phyloP scores from a whole-genome alignment of 1,140 invertebrate genomes.

The Cephus cinctus region DNA sequence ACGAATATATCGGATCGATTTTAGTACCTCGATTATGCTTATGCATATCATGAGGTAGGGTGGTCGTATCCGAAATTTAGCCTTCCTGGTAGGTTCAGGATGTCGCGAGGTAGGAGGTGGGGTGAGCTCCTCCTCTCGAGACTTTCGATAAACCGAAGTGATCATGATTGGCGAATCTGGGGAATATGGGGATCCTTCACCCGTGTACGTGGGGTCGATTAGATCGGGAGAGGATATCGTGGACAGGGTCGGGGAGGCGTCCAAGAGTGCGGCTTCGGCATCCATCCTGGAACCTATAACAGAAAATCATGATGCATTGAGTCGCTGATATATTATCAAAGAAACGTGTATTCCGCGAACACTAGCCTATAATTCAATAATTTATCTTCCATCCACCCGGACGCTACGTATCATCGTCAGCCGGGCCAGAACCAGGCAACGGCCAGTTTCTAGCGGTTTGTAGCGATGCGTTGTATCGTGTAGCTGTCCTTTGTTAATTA shows the following conservation, averaged over 20 bases:
- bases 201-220: constrained; percentile 38
- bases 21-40: constrained; percentile 48
- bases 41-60: constrained; percentile 54
- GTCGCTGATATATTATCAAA: too few relatives aligned
- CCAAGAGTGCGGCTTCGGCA: constrained; percentile 46
- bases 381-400: too few relatives aligned
- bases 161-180: constrained; percentile 32
- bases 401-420: too few relatives aligned
- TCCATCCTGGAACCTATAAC: constrained; percentile 41
- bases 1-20: neutral
- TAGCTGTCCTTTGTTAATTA: constrained; percentile 39
- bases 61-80: constrained; percentile 50
- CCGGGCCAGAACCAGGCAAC: too few relatives aligned
- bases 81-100: constrained; percentile 34
- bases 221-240: constrained; percentile 45
- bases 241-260: constrained; percentile 46
- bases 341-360: too few relatives aligned
- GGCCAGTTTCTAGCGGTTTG: too few relatives aligned
- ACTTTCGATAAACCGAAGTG: constrained; percentile 39
- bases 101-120: constrained; percentile 36
- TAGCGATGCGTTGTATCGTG: too few relatives aligned
- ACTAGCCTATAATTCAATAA: too few relatives aligned
- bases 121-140: constrained; percentile 34
- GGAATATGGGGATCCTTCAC: constrained; percentile 32
- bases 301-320: too few relatives aligned